A percentile compares a stretch with the other conserved stretches of the same genome.
These are phyloP conservation scores for Grammomys surdaster DNA, from an alignment of 2,113 vertebrate genomes.

Conservation along the genomic window DNA sequence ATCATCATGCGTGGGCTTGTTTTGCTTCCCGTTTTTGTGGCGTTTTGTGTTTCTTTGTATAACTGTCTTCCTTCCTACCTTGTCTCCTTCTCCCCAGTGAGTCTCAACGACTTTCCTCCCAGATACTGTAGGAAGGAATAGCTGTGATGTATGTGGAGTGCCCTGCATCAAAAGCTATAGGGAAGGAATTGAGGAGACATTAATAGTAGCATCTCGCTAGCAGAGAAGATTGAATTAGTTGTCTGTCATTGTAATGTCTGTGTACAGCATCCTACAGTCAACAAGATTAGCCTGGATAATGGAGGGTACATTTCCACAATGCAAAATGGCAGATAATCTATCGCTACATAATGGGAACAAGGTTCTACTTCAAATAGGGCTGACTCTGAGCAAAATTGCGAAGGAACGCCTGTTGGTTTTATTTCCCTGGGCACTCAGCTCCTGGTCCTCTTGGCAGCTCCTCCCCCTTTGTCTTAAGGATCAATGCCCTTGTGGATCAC, in stretches of 20 bases:
- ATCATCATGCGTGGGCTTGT: background rate
- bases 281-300: conserved; percentile 75
- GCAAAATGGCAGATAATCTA: conserved; percentile 83
- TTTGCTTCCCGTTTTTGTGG: background rate
- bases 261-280: conserved; percentile 63
- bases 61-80: background rate
- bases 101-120: conserved; percentile 50
- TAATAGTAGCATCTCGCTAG: conserved; percentile 61
- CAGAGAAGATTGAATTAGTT: conserved; percentile 73
- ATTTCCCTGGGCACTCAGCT: background rate
- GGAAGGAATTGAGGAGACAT: conserved; percentile 58
- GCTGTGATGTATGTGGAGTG: background rate
- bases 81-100: background rate
- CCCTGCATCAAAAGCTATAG: conserved; percentile 27
- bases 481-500: background rate
- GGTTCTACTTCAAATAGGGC: conserved; percentile 69
- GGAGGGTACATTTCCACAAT: conserved; percentile 72
- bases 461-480: background rate
- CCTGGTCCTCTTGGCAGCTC: background rate
- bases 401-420: conserved; percentile 50
- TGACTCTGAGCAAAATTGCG: conserved; percentile 63
- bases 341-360: conserved; percentile 78
- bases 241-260: conserved; percentile 69
- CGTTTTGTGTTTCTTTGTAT: background rate
- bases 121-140: background rate